Conservation (phyloP, 2,888 invertebrate genomes). For the Oasisia sp. region DNA sequence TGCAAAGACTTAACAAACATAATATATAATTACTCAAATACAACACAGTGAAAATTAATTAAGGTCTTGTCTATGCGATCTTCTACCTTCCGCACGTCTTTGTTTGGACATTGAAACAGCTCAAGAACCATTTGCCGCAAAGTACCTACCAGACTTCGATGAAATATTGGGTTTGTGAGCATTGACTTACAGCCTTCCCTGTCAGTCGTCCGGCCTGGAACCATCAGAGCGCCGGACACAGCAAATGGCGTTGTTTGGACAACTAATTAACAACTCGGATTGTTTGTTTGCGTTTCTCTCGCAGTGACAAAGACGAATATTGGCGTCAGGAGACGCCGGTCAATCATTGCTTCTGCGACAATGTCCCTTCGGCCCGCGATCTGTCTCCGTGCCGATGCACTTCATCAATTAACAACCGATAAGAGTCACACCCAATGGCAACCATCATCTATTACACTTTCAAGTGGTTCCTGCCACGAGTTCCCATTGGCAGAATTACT, state of each 20-base stretch:
- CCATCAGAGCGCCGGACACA: background rate
- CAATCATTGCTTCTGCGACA: background rate
- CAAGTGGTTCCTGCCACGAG: background rate
- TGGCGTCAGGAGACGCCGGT: background rate
- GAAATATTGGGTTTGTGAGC: background rate
- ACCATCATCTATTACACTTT: slow-evolving; percentile 12
- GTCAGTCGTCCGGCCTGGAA: background rate
- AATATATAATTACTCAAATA: no score
- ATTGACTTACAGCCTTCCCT: background rate
- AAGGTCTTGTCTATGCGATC: no score
- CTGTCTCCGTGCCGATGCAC: background rate
- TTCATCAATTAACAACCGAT: background rate
- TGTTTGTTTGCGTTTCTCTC: slow-evolving; percentile 12
- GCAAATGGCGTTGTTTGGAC: background rate
- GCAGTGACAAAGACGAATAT: background rate
- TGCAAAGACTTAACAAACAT: no score
- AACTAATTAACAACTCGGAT: background rate
- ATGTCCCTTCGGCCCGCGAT: background rate
- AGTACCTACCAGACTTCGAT: background rate
- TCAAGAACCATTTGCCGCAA: background rate
- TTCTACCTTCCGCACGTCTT: no score
- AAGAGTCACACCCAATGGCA: background rate
- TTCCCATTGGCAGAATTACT: background rate
- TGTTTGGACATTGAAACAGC: background rate
- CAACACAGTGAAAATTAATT: no score